Percentiles rank a stretch among this genome's conserved stretches.
phyloP scores from a whole-genome alignment of 2,797 vertebrate species.

The Sandelia bainsii region DNA sequence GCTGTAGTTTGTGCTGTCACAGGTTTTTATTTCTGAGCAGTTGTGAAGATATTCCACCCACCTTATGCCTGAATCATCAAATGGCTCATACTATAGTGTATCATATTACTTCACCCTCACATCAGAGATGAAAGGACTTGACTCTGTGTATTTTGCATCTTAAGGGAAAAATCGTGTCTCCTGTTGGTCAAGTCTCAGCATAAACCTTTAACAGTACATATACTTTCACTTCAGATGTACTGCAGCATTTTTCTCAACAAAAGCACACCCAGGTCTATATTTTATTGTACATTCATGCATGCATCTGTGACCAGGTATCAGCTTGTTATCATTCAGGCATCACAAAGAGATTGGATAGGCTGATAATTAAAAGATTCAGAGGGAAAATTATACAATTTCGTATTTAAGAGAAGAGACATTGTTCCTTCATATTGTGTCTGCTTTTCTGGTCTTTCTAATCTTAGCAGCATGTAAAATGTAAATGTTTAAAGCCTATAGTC shows the following conservation, averaged over 20 bases:
- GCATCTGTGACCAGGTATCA: background rate
- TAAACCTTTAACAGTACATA: background rate
- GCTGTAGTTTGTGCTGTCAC: slow-evolving; percentile 2
- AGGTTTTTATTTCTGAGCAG: background rate
- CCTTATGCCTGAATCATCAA: slow-evolving; percentile 17
- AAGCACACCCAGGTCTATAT: no score
- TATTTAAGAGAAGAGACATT: background rate
- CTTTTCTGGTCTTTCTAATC: background rate
- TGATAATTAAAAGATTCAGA: background rate
- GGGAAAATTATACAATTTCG: background rate
- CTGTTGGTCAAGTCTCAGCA: background rate
- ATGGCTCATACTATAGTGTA: slow-evolving; percentile 1
- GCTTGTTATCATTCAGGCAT: no score
- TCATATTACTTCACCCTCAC: slow-evolving; percentile 13
- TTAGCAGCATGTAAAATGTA: background rate
- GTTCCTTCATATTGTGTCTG: background rate
- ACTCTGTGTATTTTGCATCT: slow-evolving; percentile 1
- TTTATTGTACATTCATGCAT: background rate
- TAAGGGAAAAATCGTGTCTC: background rate
- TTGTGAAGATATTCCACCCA: slow-evolving; percentile 13
- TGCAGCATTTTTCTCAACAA: no score
- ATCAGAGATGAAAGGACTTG: background rate
- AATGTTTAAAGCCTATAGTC: background rate
- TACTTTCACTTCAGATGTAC: no score
- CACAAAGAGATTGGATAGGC: background rate